Percentiles rank a stretch among this genome's conserved stretches.
These are phyloP conservation scores for Plebejus argus DNA, from an alignment of 2,888 invertebrate genomes.

Conservation along the genomic window DNA sequence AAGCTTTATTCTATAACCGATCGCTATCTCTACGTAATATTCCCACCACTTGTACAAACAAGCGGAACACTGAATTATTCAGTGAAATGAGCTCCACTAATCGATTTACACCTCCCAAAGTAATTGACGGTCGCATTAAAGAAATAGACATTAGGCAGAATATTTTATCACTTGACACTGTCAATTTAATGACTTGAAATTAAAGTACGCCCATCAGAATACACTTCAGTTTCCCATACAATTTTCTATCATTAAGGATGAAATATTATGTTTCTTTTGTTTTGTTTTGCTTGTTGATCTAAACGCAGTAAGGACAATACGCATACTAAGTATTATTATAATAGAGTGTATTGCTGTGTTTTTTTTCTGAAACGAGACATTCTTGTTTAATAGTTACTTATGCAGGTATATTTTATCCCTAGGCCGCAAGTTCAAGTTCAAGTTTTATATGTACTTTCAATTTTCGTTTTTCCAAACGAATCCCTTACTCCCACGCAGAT, in stretches of 20 bases:
- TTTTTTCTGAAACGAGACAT: too few species aligned
- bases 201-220: background rate
- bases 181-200: constrained; percentile 10
- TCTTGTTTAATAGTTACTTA: too few species aligned
- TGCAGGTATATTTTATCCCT: too few species aligned
- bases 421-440: too few species aligned
- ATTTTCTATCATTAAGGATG: background rate
- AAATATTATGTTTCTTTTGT: constrained; percentile 1
- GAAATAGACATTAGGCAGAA: constrained; percentile 24
- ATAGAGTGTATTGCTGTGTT: too few species aligned
- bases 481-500: background rate
- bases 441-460: too few species aligned
- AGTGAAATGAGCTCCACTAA: constrained; percentile 65
- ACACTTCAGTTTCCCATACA: background rate
- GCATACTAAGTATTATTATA: too few species aligned
- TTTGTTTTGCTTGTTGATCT: background rate
- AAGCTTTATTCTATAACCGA: background rate
- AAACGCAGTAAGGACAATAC: background rate
- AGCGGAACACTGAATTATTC: constrained; percentile 73
- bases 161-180: constrained; percentile 19
- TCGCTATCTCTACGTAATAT: background rate
- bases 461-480: background rate
- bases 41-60: constrained; percentile 76
- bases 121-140: constrained; percentile 40
- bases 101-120: constrained; percentile 75